Evolutionary conservation across 2,888 invertebrate species (phyloP), one percentile per base, ranked within the genome.

Genomic region (Prosopocoilus inquinatus): DNA sequence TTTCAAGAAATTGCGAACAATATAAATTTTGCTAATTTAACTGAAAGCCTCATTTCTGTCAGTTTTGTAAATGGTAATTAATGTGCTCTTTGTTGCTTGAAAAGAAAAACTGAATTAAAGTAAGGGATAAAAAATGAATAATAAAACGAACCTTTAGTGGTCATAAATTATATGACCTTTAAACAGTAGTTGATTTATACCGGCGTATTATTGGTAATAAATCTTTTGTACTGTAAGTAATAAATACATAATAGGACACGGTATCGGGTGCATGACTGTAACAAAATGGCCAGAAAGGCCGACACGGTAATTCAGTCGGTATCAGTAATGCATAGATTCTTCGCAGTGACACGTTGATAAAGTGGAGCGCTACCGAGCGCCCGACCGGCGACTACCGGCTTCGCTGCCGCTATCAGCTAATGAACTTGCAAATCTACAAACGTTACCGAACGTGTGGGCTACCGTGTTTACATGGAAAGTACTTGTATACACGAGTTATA

Each of bases 391-490:
- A 58, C 60, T 61, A 60, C 65, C 59, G 57, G 53, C 57, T 56
- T 49, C 57, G 43, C 34, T 41, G 58, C 64, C 64, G 63, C 63
- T 69, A 70, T 71, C 70, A 67, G 63, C 67, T 71, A 70, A 71
- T 71, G 71, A 71, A 70, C 70, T 69, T 67, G 69, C 70, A 68
- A 70, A 69, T 70, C 71, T 71, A 64, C 62, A 64, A 64, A 65
- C 61, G 62, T 53, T 54, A 63, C 66, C 66, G 65, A 63, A 62
- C 65, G 63, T 68, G 65, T 66, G 63, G 64, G 64, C 64, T 67
- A 62, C 61, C 58, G 59, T 59, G 62, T 58, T 55, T 60, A 60
- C 56, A 56, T 16, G 49, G 38, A 50, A 56, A 53, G 50, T 49
- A 46, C 46, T 46, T 41, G 16, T 41, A 16, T 13, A 41, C 52